Evolutionary conservation across 2,113 vertebrate genomes (phyloP), one percentile per base, ranked within the genome.

Genomic region (Tretioscincus oriximinensis): DNA sequence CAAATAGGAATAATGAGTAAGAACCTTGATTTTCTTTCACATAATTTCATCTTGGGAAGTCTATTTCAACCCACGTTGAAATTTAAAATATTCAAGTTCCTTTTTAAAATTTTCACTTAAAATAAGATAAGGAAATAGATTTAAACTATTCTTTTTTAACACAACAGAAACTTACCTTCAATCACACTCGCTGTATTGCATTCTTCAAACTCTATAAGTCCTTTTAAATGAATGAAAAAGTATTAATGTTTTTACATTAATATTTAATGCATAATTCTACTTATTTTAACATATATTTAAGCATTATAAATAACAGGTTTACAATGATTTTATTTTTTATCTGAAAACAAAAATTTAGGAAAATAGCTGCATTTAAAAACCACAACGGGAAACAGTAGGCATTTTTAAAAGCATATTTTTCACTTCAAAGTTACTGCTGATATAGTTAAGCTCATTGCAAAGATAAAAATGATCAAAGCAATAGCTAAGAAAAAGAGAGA

Each of bases 181-280:
- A 96, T 95, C 77, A 96, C 97, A 85, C 95, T 95, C 51, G 97
- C 95, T 86, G 96, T 89, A 80, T 98, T 98, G 91, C 97, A 99
- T 94, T 99, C 98, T 92, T 99, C 98, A 96, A 99, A 99, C 90
- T 99, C 98, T 93, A 99, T 96, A 81, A 95, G 96, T 21, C 98
- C 98, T 96, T 78, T 71, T 76, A 70, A 84, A 58, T 83, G 35
- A 82, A 86, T 45, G 12, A 82, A 88, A 64, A 85, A 24, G 9
- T 81, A 41, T 41, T 41, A 86, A 79, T 3, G 85, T 85, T 45
- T 54, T 54, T 14, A 54, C 11, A 51, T 51, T 51, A 51, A 9
- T 51, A 69, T 22, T 76, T 77, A 21, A 76, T 58, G 54, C 54
- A 66, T 74, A 49, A 35, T 73, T 35, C 79, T 72, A 51, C 71